These are phyloP conservation scores for Ceratoteleas bidentatus DNA, from an alignment of 1,140 invertebrate species.

Conservation along the genomic window DNA sequence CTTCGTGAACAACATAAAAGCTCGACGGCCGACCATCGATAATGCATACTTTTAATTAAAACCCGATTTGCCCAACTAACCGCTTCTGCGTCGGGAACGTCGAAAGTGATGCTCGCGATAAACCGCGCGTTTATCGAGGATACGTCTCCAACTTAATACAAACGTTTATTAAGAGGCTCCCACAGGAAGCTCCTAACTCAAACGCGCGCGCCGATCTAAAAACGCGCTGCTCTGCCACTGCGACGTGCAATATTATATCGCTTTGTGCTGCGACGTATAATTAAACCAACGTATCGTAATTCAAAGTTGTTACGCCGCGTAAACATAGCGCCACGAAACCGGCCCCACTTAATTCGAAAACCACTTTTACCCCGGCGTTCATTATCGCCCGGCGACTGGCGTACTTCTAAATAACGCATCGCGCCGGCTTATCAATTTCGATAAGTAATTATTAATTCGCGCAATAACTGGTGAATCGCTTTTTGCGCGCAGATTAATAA, in stretches of 20 bases:
- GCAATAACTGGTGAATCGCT: not conserved
- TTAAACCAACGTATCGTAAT: conserved; percentile 20
- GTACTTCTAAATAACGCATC: not conserved
- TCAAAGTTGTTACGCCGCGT: conserved; percentile 10
- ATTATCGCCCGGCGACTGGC: not conserved
- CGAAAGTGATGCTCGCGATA: conserved; percentile 48
- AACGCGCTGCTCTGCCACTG: conserved; percentile 26
- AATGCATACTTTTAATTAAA: conserved; percentile 22
- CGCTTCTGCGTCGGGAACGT: conserved; percentile 27
- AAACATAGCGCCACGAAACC: not conserved
- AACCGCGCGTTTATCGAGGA: conserved; percentile 15
- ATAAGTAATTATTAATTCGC: not conserved
- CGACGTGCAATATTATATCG: conserved; percentile 20
- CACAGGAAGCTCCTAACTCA: conserved; percentile 23
- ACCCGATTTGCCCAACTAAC: conserved; percentile 8
- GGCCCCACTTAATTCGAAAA: conserved; percentile 17
- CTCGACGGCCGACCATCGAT: too few species aligned
- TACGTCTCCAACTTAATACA: conserved; percentile 38
- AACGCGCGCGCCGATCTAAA: conserved; percentile 30
- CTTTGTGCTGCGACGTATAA: conserved; percentile 17
- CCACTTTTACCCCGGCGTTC: not conserved
- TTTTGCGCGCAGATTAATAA: not conserved
- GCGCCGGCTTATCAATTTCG: not conserved
- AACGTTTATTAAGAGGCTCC: conserved; percentile 38
- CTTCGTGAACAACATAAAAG: too few species aligned